phyloP scores from a whole-genome alignment of 2,113 vertebrate species.

The Balaeniceps rex region DNA sequence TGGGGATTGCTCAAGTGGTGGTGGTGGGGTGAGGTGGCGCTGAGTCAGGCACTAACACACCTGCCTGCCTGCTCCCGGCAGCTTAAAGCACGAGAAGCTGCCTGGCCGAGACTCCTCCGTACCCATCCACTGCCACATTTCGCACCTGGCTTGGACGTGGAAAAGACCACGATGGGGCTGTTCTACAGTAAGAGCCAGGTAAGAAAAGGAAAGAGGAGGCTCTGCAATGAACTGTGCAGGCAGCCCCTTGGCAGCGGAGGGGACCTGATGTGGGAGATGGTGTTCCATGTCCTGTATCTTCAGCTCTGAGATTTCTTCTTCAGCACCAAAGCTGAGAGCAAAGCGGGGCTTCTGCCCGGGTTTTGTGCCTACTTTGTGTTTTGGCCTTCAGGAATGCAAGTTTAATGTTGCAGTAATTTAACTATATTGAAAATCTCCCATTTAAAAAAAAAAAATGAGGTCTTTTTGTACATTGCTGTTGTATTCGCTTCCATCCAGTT shows the following conservation, averaged over 20 bases:
- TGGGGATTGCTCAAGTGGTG: slow-evolving; percentile 17
- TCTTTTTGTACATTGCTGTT: not conserved
- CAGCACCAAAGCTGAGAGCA: not conserved
- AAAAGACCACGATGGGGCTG: slow-evolving; percentile 10
- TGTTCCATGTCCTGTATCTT: not conserved
- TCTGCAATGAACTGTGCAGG: not conserved
- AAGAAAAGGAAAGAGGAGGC: not conserved
- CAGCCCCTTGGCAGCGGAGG: not conserved
- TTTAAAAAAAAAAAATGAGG: not conserved
- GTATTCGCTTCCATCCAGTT: not conserved
- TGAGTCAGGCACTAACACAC: slow-evolving; percentile 70
- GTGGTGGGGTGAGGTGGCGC: slow-evolving; percentile 9
- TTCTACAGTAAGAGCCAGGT: slow-evolving; percentile 59
- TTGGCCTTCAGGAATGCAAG: not conserved
- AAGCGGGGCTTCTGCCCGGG: not conserved
- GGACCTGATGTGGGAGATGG: not conserved
- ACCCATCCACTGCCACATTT: not conserved
- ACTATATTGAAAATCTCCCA: not conserved
- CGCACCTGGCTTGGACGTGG: rapidly evolving
- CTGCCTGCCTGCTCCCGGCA: slow-evolving; percentile 3
- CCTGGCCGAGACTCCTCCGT: rapidly evolving
- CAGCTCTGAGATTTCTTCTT: not conserved
- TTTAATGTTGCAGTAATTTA: not conserved
- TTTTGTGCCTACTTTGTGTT: not conserved
- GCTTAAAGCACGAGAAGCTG: slow-evolving; percentile 8